Conservation (phyloP, 2,797 vertebrate species). For the Pitangus sulphuratus region DNA sequence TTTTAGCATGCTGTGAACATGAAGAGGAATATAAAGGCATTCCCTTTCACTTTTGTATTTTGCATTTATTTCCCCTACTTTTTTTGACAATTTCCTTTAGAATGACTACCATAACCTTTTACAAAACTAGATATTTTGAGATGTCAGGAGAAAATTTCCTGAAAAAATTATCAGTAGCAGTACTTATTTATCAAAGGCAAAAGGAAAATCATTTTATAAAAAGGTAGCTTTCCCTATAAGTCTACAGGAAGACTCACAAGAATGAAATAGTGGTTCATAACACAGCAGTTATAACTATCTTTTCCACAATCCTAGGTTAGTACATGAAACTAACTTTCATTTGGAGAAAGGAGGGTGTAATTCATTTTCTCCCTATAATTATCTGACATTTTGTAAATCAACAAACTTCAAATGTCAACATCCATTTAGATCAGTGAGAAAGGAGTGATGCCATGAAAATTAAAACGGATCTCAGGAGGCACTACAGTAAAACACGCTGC, state of each 20-base stretch:
- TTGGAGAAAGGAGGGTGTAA: not conserved
- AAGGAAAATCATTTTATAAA: not conserved
- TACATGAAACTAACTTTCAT: not conserved
- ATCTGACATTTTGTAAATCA: conserved; percentile 60
- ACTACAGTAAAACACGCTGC: not conserved
- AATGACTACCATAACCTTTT: not conserved
- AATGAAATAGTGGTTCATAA: not conserved
- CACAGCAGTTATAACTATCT: not conserved
- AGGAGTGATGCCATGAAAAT: conserved; percentile 36
- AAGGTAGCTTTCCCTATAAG: not conserved
- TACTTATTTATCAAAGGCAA: not conserved
- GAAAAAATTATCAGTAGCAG: not conserved
- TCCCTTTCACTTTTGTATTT: not conserved
- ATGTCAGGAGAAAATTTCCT: not conserved
- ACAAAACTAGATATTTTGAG: not conserved
- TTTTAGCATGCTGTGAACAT: not conserved
- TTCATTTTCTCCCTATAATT: conserved; percentile 49
- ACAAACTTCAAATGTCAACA: conserved; percentile 64
- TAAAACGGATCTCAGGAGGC: conserved; percentile 42
- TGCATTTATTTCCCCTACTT: not conserved
- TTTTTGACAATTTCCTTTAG: not conserved
- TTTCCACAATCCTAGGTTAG: conserved; percentile 17
- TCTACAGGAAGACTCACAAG: not conserved
- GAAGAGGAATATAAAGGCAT: not conserved
- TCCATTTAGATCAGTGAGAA: conserved; percentile 58